phyloP scores from a whole-genome alignment of 2,113 vertebrate species.

The Pyrgilauda ruficollis region DNA sequence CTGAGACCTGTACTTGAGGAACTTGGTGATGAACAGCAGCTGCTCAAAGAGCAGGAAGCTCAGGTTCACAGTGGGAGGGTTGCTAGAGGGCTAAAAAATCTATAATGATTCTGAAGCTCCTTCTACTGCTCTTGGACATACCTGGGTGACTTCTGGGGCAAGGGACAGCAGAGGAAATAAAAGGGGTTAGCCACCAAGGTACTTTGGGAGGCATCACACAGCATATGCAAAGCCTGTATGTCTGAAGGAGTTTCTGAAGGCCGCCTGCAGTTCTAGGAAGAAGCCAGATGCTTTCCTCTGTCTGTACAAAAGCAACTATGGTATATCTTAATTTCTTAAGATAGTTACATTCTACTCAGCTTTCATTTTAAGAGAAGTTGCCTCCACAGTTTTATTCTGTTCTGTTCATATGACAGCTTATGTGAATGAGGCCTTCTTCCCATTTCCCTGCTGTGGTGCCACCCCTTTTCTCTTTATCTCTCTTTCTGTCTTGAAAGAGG shows the following conservation, averaged over 20 bases:
- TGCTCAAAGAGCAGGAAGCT: background rate
- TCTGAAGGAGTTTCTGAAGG: background rate
- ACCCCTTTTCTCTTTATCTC: background rate
- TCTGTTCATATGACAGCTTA: background rate
- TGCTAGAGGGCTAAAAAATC: background rate
- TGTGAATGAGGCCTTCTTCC: background rate
- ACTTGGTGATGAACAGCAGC: accelerated
- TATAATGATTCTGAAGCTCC: background rate
- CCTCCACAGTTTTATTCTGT: background rate
- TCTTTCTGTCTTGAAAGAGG: background rate
- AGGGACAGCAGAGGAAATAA: background rate
- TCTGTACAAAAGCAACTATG: background rate
- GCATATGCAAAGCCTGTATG: background rate
- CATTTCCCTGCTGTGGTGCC: background rate
- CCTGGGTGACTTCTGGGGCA: background rate
- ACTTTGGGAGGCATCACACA: background rate
- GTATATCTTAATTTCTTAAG: background rate
- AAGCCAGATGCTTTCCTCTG: background rate
- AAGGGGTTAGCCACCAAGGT: background rate
- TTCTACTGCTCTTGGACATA: background rate
- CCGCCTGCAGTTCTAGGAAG: background rate
- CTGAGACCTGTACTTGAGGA: background rate
- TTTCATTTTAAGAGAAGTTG: background rate
- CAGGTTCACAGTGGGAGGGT: background rate
- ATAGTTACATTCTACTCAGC: background rate